Base-by-base conservation (phyloP, 2,888 invertebrate species). In the Tipula vernalis region DNA sequence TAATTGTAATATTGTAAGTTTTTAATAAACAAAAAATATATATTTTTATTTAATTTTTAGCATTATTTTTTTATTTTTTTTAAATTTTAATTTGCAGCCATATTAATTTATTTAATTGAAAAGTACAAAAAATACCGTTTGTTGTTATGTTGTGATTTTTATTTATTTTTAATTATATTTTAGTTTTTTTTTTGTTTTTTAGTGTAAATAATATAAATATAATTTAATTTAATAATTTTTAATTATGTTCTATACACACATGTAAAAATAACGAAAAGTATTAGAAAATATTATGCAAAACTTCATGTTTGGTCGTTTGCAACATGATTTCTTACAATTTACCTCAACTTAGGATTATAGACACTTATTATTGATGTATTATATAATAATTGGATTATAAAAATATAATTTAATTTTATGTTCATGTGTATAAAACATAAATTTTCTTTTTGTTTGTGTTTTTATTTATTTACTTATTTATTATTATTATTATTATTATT, bases 21-120 rank as follows among this genome's bases (percentile, higher is more conserved):
- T 84, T 84, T 84, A 84, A 84, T 84, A 84, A 84, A 84, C 41
- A 84, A 84, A 84, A 84, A 84, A 84, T 84, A 84, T 36, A 84
- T 84, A 39, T 36, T 84, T 84, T 83, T 10, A 13, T 84, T 39
- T 84, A 15, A 84, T 84, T 84, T 84, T 84, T 84, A 39, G 84
- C 84, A 84, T 36, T 84, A 39, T 84, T 84, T 28, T 57, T 57
- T 57, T 2, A 18, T 57, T 57, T 12, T 57, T 39, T 39, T 39
- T 39, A 8, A 36, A 84, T 84, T 41, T 84, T 84, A n/a, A 84
- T 84, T 84, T 84, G 84, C 41, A 39, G 84, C 41, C 84, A 84
- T 84, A 57, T 71, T 71, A 71, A 71, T 71, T 71, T 71, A 71
- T 71, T 71, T 71, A 71, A 28, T 71, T 71, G 13, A 71, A 28